A percentile compares a stretch with the other conserved stretches of the same genome.
Evolutionary conservation across 2,888 invertebrate species (phyloP).

Genomic region (Lasioglossum calceatum): DNA sequence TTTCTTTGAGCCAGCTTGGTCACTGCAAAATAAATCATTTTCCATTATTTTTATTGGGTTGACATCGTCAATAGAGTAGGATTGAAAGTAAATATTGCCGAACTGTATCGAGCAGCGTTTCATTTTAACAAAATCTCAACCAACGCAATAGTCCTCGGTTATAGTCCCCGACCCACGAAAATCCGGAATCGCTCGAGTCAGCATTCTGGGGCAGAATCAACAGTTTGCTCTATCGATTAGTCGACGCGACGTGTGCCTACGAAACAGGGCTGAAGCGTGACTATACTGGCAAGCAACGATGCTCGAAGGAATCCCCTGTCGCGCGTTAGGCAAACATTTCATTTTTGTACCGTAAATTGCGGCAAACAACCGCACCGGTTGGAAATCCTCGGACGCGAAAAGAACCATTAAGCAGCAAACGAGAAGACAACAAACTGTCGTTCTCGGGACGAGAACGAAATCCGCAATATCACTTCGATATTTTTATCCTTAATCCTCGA

Average conservation of each 20-base stretch:
- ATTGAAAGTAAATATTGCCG: too few relatives aligned
- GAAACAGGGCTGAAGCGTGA: conserved; percentile 51
- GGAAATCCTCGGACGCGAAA: background rate
- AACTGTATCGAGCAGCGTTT: too few relatives aligned
- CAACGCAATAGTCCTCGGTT: too few relatives aligned
- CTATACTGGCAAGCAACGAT: conserved; percentile 34
- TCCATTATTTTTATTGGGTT: too few relatives aligned
- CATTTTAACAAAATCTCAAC: too few relatives aligned
- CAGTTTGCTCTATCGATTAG: conserved; percentile 84
- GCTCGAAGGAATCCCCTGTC: conserved; percentile 18
- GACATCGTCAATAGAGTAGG: too few relatives aligned
- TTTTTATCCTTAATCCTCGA: background rate
- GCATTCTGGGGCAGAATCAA: conserved; percentile 83
- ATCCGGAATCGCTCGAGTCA: conserved; percentile 66
- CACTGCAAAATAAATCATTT: too few relatives aligned
- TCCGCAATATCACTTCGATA: background rate
- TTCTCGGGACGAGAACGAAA: background rate
- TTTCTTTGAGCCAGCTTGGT: background rate
- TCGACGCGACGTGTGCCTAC: conserved; percentile 64
- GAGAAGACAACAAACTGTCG: background rate
- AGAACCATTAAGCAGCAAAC: background rate
- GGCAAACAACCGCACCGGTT: conserved; percentile 2
- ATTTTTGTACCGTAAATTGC: conserved; percentile 13
- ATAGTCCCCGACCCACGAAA: conserved; percentile 48
- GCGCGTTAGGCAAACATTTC: conserved; percentile 26